A percentile compares a stretch with the other conserved stretches of the same genome.
These are phyloP conservation scores for Pocota personata DNA, from an alignment of 2,888 invertebrate species.

Conservation along the genomic window DNA sequence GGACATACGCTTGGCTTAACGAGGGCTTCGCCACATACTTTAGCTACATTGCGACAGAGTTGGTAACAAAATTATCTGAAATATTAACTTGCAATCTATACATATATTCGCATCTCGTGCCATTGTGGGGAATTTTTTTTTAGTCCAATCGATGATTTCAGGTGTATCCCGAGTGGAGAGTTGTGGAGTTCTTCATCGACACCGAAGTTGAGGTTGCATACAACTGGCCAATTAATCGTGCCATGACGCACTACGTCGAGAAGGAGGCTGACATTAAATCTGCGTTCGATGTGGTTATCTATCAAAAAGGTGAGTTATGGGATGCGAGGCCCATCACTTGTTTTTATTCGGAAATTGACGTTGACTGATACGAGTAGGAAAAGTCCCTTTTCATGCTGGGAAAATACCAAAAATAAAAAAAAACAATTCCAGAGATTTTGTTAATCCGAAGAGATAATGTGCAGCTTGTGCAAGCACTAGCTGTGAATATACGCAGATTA, in stretches of 20 bases:
- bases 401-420: background rate
- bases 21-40: conserved; percentile 87
- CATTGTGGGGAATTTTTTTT: conserved; percentile 21
- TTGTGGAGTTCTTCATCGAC: conserved; percentile 85
- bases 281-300: conserved; percentile 86
- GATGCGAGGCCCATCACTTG: background rate
- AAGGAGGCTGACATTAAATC: conserved; percentile 77
- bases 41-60: conserved; percentile 78
- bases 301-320: conserved; percentile 84
- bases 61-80: conserved; percentile 75
- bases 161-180: conserved; percentile 87
- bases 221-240: conserved; percentile 77
- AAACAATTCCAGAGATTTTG: background rate
- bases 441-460: background rate
- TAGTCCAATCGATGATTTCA: conserved; percentile 79
- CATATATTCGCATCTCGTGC: background rate
- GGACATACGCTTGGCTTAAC: conserved; percentile 89
- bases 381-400: background rate
- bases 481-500: background rate
- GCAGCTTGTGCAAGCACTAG: background rate
- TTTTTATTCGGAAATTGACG: background rate
- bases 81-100: background rate
- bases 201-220: conserved; percentile 81
- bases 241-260: conserved; percentile 80
- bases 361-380: background rate